A percentile compares a stretch with the other conserved stretches of the same genome.
phyloP scores from a whole-genome alignment of 1,140 invertebrate genomes.

The Lordiphosa stackelbergi region DNA sequence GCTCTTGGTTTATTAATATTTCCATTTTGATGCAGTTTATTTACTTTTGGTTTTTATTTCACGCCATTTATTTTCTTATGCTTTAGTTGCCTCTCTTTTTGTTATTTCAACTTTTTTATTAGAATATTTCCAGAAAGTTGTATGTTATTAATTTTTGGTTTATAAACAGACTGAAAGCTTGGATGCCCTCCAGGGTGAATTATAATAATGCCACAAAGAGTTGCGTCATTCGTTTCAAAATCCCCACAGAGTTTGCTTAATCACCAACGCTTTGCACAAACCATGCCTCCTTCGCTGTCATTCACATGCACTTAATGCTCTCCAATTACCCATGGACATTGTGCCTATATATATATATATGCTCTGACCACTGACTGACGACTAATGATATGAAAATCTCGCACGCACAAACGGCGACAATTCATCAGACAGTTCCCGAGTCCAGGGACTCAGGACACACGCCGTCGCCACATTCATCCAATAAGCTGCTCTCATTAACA shows the following conservation, averaged over 20 bases:
- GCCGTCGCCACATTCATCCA: constrained; percentile 41
- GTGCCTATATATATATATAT: not conserved
- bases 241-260: constrained; percentile 25
- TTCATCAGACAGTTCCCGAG: not conserved
- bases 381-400: constrained; percentile 16
- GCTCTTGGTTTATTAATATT: constrained; percentile 63
- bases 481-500: constrained; percentile 52
- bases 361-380: not conserved
- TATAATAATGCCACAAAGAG: constrained; percentile 7
- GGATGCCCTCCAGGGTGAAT: constrained; percentile 24
- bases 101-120: constrained; percentile 49
- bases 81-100: constrained; percentile 25
- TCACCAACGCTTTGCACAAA: constrained; percentile 22
- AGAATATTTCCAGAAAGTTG: constrained; percentile 34
- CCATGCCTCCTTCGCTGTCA: constrained; percentile 8
- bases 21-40: constrained; percentile 65
- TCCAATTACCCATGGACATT: constrained; percentile 47
- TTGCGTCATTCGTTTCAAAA: constrained; percentile 25
- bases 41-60: constrained; percentile 48
- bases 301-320: constrained; percentile 35
- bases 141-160: constrained; percentile 28
- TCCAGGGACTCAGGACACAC: constrained; percentile 17
- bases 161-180: not conserved
- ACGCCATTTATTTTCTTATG: constrained; percentile 42
- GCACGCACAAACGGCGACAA: constrained; percentile 21